phyloP scores from a whole-genome alignment of 2,797 vertebrate genomes.

The Hipposideros larvatus region DNA sequence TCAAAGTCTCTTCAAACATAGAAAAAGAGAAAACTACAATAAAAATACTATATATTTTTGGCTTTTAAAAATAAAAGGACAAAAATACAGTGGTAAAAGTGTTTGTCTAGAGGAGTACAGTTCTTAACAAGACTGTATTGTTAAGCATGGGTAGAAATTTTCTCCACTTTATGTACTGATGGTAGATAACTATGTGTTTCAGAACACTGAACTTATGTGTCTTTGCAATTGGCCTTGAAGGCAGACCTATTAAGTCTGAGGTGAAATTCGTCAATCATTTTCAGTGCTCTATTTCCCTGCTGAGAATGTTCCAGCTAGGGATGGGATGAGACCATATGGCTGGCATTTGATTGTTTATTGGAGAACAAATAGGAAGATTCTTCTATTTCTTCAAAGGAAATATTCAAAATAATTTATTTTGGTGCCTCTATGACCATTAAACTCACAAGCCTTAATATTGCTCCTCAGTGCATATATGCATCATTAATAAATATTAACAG shows the following conservation, averaged over 20 bases:
- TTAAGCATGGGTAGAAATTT: neutral
- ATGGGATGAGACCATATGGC: neutral
- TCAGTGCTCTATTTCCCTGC: constrained; percentile 7
- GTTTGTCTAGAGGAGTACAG: neutral
- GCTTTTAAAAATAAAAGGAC: neutral
- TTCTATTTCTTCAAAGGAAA: constrained; percentile 18
- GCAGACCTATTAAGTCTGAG: neutral
- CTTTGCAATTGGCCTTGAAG: constrained; percentile 49
- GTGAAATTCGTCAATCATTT: constrained; percentile 1
- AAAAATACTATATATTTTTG: neutral
- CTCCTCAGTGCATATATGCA: neutral
- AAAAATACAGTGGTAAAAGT: neutral
- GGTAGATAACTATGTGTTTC: neutral
- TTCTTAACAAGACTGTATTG: neutral
- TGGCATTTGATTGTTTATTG: neutral
- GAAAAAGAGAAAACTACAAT: neutral
- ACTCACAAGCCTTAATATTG: neutral
- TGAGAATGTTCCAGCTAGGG: neutral
- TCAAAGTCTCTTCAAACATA: neutral
- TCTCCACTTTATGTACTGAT: neutral
- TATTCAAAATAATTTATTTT: neutral
- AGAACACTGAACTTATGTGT: neutral
- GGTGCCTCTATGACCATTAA: neutral
- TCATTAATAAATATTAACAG: neutral
- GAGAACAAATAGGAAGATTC: neutral